These are phyloP conservation scores for Actias luna DNA, from an alignment of 2,888 invertebrate genomes.

Conservation along the genomic window DNA sequence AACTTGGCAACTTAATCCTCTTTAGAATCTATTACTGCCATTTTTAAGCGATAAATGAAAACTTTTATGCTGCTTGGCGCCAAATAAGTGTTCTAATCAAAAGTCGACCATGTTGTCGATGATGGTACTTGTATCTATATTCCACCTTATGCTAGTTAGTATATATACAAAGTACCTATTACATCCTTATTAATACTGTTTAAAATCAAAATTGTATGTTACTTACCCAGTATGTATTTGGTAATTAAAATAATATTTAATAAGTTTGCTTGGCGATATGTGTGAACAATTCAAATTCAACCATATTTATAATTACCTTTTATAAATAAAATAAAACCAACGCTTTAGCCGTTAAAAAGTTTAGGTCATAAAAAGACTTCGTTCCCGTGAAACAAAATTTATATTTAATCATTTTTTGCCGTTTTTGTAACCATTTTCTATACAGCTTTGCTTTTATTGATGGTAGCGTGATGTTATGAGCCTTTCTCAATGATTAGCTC, in stretches of 20 bases:
- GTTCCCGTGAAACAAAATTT: too few species aligned
- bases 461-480: too few species aligned
- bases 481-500: too few species aligned
- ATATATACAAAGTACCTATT: too few species aligned
- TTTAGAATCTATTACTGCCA: background rate
- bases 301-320: background rate
- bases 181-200: background rate
- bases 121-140: background rate
- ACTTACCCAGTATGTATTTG: background rate
- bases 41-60: background rate
- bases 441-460: too few species aligned
- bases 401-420: too few species aligned
- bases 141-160: too few species aligned
- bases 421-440: too few species aligned
- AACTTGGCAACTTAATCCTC: background rate
- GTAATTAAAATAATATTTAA: background rate
- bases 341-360: too few species aligned
- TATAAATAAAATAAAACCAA: too few species aligned
- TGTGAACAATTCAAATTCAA: background rate
- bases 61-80: background rate
- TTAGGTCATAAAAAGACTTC: too few species aligned
- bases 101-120: too few species aligned
- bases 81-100: background rate
- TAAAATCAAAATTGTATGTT: background rate
- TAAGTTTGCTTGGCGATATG: background rate